These are phyloP conservation scores for Pelobates cultripes DNA, from an alignment of 2,797 vertebrate genomes.

Conservation along the genomic window DNA sequence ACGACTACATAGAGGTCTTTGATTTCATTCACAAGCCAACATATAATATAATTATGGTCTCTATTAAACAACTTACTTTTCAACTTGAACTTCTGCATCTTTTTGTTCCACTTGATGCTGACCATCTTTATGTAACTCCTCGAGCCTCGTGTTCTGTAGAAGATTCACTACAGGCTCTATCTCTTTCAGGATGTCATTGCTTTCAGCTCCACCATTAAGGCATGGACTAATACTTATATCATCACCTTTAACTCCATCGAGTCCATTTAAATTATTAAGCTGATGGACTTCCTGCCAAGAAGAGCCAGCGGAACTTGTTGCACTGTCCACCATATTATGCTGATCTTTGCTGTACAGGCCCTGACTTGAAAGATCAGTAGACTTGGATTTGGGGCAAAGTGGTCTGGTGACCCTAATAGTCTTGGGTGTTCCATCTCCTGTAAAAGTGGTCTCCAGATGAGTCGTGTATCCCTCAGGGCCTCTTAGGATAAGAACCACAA, in stretches of 20 bases:
- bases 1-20: background rate
- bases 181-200: conserved; percentile 89
- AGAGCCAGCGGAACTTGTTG: conserved; percentile 61
- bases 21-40: background rate
- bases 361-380: conserved; percentile 78
- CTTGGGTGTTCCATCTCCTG: conserved; percentile 88
- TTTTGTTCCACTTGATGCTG: conserved; percentile 75
- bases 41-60: background rate
- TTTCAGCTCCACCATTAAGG: conserved; percentile 81
- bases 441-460: conserved; percentile 93
- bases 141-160: conserved; percentile 77
- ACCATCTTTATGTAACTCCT: conserved; percentile 75
- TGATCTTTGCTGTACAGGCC: conserved; percentile 77
- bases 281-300: conserved; percentile 73
- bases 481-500: conserved; percentile 91
- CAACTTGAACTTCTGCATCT: conserved; percentile 89
- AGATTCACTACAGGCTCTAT: conserved; percentile 91
- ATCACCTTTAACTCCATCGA: conserved; percentile 68
- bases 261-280: conserved; percentile 67
- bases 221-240: conserved; percentile 61
- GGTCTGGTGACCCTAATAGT: conserved; percentile 90
- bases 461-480: conserved; percentile 96
- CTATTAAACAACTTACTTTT: conserved; percentile 79
- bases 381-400: conserved; percentile 70
- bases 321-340: conserved; percentile 72